Evolutionary conservation across 2,797 vertebrate species (phyloP), one percentile per base, ranked within the genome.

Genomic region (Thalassophryne amazonica): DNA sequence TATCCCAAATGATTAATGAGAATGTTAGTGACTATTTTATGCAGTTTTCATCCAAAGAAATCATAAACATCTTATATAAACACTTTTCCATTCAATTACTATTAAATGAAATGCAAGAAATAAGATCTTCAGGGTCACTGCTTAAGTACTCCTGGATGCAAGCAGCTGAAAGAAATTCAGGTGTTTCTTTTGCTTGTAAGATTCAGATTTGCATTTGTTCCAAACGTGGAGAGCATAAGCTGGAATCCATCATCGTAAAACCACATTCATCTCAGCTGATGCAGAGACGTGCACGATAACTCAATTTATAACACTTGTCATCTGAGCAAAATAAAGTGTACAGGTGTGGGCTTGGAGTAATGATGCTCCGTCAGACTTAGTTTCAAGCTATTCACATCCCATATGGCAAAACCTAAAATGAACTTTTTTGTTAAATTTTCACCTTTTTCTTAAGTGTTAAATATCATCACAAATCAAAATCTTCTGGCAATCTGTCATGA

Each of bases 251-350:
- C 36, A 18, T 43, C 21, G 14, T 15, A 3, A 20, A 51, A 55
- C 11, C 39, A 22, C 22, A 45, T 59, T 49, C 4, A 6, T 65
- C 27, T 45, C 34, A 63, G 69, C 55, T 72, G 73, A 74, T 9
- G 40, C 73, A 80, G 77, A 80, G 24, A 69, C 28, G 21, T 57
- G 67, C 50, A 69, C 76, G 69, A 74, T 50, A 39, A 46, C 39
- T 23, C 43, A 60, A 54, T 67, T 66, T 19, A 43, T 45, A 65
- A 53, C 36, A 30, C 49, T 69, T 56, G 53, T 70, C 60, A 39
- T 38, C 45, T 19, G 24, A 2, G 28, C 41, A 60, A 60, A 56
- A 50, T 51, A 78, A 68, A 70, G 54, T 35, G 66, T 71, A 52
- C 57, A 62, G 37, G 60, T 60, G 29, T n/a, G 6, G 49, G 60